These are phyloP conservation scores for Speoplatyrhinus poulsoni DNA, from an alignment of 2,113 vertebrate species.

Conservation along the genomic window DNA sequence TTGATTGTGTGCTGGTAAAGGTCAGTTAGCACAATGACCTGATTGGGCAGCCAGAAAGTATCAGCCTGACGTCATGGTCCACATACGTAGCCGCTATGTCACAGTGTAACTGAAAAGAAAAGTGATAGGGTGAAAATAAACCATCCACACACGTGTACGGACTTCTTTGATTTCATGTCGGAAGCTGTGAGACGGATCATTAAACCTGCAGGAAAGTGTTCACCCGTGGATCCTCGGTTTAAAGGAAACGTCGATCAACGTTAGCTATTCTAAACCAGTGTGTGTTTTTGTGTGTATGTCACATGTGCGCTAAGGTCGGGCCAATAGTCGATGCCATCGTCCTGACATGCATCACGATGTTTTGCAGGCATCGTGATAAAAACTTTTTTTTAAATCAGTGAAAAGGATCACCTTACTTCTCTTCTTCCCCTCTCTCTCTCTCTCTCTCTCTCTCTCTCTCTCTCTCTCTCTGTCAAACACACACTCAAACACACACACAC, in stretches of 20 bases:
- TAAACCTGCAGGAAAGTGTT: not conserved
- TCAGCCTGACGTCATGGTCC: constrained; percentile 9
- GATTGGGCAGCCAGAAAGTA: constrained; percentile 28
- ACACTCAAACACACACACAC: no score
- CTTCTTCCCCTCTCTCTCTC: no score
- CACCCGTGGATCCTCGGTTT: not conserved
- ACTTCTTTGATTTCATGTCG: not conserved
- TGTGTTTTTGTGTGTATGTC: not conserved
- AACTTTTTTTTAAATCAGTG: no score
- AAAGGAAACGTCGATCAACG: no score
- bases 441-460: no score
- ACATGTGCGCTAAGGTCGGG: not conserved
- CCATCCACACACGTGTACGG: no score
- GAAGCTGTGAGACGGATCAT: not conserved
- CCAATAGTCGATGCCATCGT: no score
- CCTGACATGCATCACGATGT: no score
- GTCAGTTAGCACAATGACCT: constrained; percentile 35
- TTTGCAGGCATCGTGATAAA: no score
- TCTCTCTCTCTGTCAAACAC: no score
- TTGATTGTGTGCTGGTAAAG: constrained; percentile 48
- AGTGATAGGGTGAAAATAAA: not conserved
- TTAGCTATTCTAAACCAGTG: not conserved
- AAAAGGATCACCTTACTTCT: no score
- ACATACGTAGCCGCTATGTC: constrained; percentile 14
- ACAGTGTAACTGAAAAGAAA: constrained; percentile 13